Conservation (phyloP, 2,797 vertebrate species). For the Enteromius thamalakanensis region DNA sequence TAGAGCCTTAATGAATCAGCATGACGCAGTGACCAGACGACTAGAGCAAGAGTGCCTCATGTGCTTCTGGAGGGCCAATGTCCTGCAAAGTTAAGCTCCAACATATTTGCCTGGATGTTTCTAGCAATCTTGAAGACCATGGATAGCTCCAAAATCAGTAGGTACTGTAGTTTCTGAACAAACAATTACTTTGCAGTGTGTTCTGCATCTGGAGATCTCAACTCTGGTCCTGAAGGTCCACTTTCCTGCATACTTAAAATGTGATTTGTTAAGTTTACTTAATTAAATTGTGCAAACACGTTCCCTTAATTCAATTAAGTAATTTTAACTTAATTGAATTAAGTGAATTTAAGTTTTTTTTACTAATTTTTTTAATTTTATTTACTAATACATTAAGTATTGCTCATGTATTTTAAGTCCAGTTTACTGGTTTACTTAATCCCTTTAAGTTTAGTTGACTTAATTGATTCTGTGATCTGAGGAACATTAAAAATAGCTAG, state of each 20-base stretch:
- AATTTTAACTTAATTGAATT: background rate
- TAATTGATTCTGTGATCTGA: background rate
- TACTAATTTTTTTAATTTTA: background rate
- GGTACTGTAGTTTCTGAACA: background rate
- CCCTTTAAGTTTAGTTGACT: background rate
- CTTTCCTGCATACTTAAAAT: background rate
- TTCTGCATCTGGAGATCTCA: background rate
- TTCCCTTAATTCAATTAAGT: too few relatives aligned
- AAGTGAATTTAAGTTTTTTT: background rate
- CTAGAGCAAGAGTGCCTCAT: constrained; percentile 30
- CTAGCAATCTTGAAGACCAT: background rate
- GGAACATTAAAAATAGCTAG: too few relatives aligned
- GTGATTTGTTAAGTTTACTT: too few relatives aligned
- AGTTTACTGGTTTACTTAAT: background rate
- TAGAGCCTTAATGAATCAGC: constrained; percentile 52
- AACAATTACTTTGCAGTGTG: background rate
- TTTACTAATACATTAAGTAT: background rate
- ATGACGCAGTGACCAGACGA: constrained; percentile 56
- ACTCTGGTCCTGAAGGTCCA: background rate
- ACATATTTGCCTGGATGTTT: background rate
- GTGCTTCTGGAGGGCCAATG: background rate
- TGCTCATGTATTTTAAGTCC: background rate
- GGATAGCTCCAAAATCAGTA: background rate
- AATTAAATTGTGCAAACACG: too few relatives aligned
- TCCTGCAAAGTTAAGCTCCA: background rate